Percentiles rank a stretch among this genome's conserved stretches.
Conservation (phyloP, 2,113 vertebrate genomes). For the Paracanthobrama guichenoti region DNA sequence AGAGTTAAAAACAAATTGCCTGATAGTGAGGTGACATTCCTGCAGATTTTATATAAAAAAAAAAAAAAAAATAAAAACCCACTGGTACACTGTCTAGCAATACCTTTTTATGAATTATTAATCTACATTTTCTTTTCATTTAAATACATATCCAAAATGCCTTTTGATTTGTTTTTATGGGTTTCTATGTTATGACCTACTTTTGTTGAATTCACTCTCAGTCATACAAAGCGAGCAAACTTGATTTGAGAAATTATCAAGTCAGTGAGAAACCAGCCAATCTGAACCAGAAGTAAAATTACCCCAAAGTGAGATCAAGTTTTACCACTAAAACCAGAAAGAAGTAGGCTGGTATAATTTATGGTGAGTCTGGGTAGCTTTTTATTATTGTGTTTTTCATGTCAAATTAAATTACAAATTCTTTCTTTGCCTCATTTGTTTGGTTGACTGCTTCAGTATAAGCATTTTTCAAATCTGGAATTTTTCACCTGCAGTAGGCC, state of each 20-base stretch:
- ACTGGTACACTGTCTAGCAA: not conserved
- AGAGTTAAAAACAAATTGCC: not conserved
- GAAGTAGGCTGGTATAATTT: not conserved
- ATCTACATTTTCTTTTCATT: not conserved
- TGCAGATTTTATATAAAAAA: not conserved
- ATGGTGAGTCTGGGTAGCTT: conserved; percentile 2
- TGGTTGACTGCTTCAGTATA: conserved; percentile 49
- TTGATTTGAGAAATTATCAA: conserved; percentile 23
- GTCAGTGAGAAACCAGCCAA: conserved; percentile 11
- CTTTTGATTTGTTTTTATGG: not conserved
- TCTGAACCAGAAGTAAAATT: conserved; percentile 26
- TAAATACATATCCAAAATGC: not conserved
- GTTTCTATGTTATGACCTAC: conserved; percentile 8
- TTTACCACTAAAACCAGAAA: not conserved
- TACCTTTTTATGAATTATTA: not conserved
- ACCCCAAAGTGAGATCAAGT: not conserved
- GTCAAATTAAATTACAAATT: not conserved
- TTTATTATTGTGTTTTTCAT: conserved; percentile 10
- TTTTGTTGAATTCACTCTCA: conserved; percentile 12
- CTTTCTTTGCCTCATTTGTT: conserved; percentile 32
- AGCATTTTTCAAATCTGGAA: conserved; percentile 46
- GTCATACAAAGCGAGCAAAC: conserved; percentile 36
- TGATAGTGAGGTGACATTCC: not conserved
- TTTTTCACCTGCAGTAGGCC: not conserved
- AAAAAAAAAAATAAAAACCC: too few species aligned